Conservation (phyloP, 2,113 vertebrate species). For the Chaenogobius annularis region DNA sequence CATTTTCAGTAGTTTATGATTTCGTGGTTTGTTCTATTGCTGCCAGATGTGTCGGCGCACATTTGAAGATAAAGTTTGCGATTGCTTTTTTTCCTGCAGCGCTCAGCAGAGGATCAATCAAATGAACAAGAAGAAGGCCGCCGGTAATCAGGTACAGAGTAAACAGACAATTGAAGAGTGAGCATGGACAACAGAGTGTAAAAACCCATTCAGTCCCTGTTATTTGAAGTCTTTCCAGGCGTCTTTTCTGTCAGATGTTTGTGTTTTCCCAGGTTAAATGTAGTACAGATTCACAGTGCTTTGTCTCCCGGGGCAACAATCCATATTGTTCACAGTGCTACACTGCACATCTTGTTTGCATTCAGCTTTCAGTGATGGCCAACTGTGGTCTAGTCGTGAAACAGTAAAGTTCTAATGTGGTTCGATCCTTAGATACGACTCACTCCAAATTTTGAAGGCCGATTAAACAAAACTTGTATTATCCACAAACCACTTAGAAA, state of each 20-base stretch:
- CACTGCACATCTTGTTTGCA: conserved; percentile 3
- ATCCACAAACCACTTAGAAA: too few relatives aligned
- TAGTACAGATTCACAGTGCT: conserved; percentile 32
- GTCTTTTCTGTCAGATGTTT: conserved; percentile 38
- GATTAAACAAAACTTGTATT: too few relatives aligned
- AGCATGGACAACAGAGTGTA: neutral
- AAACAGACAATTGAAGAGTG: conserved; percentile 2
- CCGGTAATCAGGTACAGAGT: conserved; percentile 92
- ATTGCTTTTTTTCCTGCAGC: conserved; percentile 65
- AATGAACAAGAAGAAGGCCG: conserved; percentile 94
- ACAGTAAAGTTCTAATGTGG: neutral
- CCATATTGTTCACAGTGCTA: conserved; percentile 23
- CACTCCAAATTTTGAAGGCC: neutral
- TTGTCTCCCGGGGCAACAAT: conserved; percentile 27
- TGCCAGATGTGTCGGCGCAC: neutral
- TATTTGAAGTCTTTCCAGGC: conserved; percentile 36
- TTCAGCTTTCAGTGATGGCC: conserved; percentile 30
- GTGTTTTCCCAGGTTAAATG: conserved; percentile 34
- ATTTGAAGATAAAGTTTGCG: conserved; percentile 13
- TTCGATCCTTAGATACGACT: neutral
- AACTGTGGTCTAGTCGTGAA: conserved; percentile 37
- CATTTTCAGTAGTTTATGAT: neutral
- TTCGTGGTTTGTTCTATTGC: neutral
- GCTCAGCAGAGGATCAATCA: conserved; percentile 97
- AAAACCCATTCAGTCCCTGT: conserved; percentile 14